Percentiles rank a stretch among this genome's conserved stretches.
Conservation (phyloP, 1,140 invertebrate genomes). For the Cryptotermes secundus region DNA sequence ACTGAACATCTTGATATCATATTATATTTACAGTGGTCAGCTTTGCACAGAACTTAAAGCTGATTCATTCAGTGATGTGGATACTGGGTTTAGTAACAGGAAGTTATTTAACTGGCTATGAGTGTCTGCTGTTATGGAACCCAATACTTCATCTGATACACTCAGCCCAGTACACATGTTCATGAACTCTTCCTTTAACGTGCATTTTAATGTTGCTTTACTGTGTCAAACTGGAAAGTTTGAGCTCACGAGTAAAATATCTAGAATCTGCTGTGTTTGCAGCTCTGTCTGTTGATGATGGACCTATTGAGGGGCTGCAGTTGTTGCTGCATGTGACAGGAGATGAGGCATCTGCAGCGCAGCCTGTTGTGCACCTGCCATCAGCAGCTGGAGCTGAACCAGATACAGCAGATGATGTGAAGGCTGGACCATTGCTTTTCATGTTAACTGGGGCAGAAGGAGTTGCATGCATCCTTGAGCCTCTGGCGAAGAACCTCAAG, state of each 20-base stretch:
- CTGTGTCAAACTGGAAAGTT: not conserved
- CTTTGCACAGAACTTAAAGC: no score
- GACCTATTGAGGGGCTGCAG: not conserved
- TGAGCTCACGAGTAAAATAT: not conserved
- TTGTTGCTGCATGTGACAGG: conserved; percentile 55
- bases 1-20: no score
- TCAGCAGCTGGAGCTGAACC: conserved; percentile 42
- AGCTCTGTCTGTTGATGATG: not conserved
- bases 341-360: conserved; percentile 50
- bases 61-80: no score
- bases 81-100: no score
- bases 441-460: conserved; percentile 85
- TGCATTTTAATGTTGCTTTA: no score
- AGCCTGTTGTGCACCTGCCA: conserved; percentile 51
- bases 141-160: no score
- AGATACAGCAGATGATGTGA: conserved; percentile 44
- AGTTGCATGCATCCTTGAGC: conserved; percentile 57
- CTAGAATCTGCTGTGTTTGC: not conserved
- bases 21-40: no score
- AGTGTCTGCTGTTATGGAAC: no score
- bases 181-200: no score
- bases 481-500: conserved; percentile 58
- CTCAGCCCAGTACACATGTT: no score
- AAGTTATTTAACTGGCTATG: no score
- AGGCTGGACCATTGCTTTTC: conserved; percentile 56